Evolutionary conservation across 2,797 vertebrate genomes (phyloP).

Genomic region (Tarsius wallacei): DNA sequence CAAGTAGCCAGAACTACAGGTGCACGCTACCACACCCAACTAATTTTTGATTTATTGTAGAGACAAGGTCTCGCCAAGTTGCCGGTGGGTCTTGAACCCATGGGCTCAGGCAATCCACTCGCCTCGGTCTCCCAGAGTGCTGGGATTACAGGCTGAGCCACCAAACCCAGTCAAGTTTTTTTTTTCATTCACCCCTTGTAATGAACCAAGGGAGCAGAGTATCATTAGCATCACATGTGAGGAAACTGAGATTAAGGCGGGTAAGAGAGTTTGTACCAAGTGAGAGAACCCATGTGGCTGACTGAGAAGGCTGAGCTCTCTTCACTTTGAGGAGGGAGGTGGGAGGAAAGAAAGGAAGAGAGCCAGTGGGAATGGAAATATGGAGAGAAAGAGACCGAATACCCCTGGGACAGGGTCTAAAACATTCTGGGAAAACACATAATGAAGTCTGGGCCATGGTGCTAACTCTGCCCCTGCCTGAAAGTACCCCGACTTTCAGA

Average conservation of each 20-base stretch:
- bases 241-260: neutral
- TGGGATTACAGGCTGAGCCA: too few relatives aligned
- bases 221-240: neutral
- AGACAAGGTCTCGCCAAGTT: too few relatives aligned
- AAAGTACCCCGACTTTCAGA: neutral
- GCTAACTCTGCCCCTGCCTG: neutral
- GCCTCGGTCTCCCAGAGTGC: too few relatives aligned
- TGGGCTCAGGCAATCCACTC: too few relatives aligned
- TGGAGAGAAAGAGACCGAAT: neutral
- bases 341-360: neutral
- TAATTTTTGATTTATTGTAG: too few relatives aligned
- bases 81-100: too few relatives aligned
- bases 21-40: too few relatives aligned
- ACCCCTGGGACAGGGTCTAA: neutral
- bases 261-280: neutral
- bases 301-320: neutral
- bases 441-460: neutral
- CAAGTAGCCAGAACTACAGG: too few relatives aligned
- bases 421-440: neutral
- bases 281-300: neutral
- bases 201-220: neutral
- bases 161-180: neutral
- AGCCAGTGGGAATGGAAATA: neutral
- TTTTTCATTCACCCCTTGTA: neutral
- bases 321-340: neutral